Evolutionary conservation across 2,113 vertebrate species (phyloP).

Genomic region (Haliaeetus leucogaster): DNA sequence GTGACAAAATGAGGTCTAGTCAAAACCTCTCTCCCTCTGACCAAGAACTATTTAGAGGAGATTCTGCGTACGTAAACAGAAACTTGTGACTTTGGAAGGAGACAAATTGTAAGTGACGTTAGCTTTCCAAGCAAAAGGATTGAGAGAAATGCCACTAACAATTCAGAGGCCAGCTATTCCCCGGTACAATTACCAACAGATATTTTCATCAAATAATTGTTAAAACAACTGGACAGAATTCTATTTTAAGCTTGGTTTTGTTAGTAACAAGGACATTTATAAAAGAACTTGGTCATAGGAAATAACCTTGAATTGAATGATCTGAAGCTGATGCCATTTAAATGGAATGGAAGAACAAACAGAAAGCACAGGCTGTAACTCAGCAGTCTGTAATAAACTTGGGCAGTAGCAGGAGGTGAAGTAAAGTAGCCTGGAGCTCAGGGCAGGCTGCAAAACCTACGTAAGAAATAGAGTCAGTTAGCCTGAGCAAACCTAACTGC

Average conservation of each 20-base stretch:
- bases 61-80: neutral
- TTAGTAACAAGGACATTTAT: neutral
- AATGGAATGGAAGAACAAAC: conserved; percentile 11
- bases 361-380: neutral
- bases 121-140: neutral
- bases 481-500: neutral
- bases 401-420: neutral
- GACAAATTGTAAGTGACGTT: neutral
- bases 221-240: neutral
- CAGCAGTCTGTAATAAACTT: neutral
- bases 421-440: neutral
- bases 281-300: neutral
- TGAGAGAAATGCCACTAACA: neutral
- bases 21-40: neutral
- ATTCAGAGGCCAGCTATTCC: neutral
- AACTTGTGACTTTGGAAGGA: neutral
- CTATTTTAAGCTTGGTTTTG: neutral
- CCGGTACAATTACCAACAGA: neutral
- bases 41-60: neutral
- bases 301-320: neutral
- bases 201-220: neutral
- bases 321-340: neutral
- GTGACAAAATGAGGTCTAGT: neutral
- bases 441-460: neutral
- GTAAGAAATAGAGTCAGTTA: neutral